Evolutionary conservation across 2,888 invertebrate species (phyloP).

Genomic region (Pyrrhia umbra): DNA sequence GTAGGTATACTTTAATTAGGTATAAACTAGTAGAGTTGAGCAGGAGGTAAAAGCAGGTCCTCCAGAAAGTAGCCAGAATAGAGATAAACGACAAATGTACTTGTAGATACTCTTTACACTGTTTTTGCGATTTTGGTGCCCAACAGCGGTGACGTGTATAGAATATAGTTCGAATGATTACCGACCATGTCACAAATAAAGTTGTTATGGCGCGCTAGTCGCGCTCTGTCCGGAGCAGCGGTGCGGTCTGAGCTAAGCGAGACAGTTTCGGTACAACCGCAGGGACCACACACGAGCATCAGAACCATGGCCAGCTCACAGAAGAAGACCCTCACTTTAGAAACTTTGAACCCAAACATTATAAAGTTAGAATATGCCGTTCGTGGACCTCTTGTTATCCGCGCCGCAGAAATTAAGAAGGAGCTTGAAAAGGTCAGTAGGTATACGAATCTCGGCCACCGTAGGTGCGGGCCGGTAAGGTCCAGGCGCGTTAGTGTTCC

Average conservation of each 20-base stretch:
- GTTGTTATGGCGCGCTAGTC: conserved; percentile 77
- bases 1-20: too few relatives aligned
- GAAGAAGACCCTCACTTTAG: conserved; percentile 1
- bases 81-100: too few relatives aligned
- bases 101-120: too few relatives aligned
- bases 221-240: conserved; percentile 66
- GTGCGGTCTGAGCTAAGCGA: conserved; percentile 27
- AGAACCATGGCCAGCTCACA: conserved; percentile 21
- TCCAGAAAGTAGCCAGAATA: background rate
- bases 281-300: background rate
- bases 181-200: conserved; percentile 76
- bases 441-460: too few relatives aligned
- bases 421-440: conserved; percentile 16
- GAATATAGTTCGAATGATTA: conserved; percentile 72
- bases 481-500: too few relatives aligned
- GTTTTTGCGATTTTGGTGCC: too few relatives aligned
- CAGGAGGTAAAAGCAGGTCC: background rate
- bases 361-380: conserved; percentile 30
- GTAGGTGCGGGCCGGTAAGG: too few relatives aligned
- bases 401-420: conserved; percentile 3
- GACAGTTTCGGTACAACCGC: background rate
- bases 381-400: conserved; percentile 29
- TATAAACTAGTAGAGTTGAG: background rate
- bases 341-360: conserved; percentile 25
- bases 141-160: background rate